A percentile compares a stretch with the other conserved stretches of the same genome.
phyloP scores from a whole-genome alignment of 2,113 vertebrate genomes.

The Prunella fulvescens region DNA sequence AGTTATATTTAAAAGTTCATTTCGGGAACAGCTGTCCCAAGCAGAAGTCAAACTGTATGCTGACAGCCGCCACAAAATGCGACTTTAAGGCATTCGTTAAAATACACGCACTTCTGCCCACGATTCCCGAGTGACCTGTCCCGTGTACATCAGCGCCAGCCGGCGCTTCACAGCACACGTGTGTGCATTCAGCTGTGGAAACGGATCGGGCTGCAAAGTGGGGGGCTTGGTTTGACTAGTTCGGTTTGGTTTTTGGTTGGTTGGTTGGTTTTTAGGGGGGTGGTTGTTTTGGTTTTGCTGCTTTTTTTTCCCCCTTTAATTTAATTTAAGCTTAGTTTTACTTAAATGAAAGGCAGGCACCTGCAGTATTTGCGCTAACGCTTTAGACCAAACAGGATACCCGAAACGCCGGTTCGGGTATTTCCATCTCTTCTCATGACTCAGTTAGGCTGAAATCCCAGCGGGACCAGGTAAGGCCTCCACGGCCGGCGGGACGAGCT shows the following conservation, averaged over 20 bases:
- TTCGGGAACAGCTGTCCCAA: not conserved
- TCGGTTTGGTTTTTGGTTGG: not conserved
- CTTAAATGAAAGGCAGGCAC: not conserved
- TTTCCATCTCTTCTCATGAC: not conserved
- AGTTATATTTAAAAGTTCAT: not conserved
- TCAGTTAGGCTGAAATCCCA: accelerated
- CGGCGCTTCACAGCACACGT: accelerated
- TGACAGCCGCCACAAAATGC: not conserved
- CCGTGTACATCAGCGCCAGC: not conserved
- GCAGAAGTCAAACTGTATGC: not conserved
- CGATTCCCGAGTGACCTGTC: not conserved
- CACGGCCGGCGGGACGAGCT: not conserved
- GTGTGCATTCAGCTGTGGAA: not conserved
- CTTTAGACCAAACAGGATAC: not conserved
- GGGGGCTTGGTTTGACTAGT: not conserved
- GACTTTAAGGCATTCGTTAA: not conserved
- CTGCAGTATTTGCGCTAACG: not conserved
- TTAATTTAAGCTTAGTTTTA: not conserved
- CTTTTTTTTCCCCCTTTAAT: not conserved
- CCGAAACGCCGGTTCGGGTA: too few species aligned
- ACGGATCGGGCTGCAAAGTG: not conserved
- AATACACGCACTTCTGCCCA: not conserved
- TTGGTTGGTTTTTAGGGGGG: too few species aligned
- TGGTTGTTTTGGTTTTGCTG: not conserved
- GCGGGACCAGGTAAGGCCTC: not conserved